Conservation (phyloP, 2,888 invertebrate species). For the Drosophila subsilvestris region DNA sequence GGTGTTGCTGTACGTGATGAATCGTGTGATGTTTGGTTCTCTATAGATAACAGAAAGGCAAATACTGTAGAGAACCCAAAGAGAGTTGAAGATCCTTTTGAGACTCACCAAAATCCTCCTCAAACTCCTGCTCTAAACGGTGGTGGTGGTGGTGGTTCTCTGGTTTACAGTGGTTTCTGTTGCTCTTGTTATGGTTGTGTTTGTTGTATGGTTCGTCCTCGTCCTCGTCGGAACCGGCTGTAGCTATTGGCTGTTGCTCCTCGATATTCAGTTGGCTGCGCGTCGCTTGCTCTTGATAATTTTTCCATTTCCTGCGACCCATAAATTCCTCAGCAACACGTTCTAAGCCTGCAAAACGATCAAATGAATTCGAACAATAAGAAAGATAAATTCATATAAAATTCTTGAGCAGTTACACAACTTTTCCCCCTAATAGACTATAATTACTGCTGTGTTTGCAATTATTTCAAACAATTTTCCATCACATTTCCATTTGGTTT, state of each 20-base stretch:
- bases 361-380: not conserved
- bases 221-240: conserved; percentile 50
- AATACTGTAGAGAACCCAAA: not conserved
- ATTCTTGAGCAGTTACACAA: conserved; percentile 25
- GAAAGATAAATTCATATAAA: conserved; percentile 41
- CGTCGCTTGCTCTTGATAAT: conserved; percentile 92
- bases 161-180: conserved; percentile 61
- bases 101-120: conserved; percentile 61
- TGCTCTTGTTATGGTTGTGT: conserved; percentile 45
- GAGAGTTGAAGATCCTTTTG: not conserved
- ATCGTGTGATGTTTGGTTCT: conserved; percentile 71
- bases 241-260: conserved; percentile 76
- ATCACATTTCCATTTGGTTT: conserved; percentile 10
- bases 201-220: conserved; percentile 45
- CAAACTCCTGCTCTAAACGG: conserved; percentile 64
- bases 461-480: conserved; percentile 41
- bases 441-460: conserved; percentile 57
- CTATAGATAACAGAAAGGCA: conserved; percentile 17
- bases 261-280: conserved; percentile 84
- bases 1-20: conserved; percentile 65
- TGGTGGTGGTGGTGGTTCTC: conserved; percentile 76
- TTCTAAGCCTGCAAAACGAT: conserved; percentile 91
- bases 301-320: conserved; percentile 98
- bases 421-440: conserved; percentile 44
- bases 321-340: conserved; percentile 98